These are phyloP conservation scores for Calidris pugnax DNA, from an alignment of 2,113 vertebrate genomes.

Conservation along the genomic window DNA sequence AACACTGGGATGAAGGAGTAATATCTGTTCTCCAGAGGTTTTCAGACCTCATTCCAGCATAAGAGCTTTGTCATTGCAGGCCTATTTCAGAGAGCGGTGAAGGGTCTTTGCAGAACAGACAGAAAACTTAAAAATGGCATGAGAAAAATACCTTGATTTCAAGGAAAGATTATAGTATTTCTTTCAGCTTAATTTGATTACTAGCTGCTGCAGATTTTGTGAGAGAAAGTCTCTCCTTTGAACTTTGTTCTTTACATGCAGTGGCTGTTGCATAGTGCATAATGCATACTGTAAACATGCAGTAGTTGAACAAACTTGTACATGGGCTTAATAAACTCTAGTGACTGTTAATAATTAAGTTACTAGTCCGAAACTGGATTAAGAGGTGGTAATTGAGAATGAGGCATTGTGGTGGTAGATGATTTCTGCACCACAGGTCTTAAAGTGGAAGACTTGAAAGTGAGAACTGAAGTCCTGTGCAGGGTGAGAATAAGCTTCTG, in stretches of 20 bases:
- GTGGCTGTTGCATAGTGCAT: background rate
- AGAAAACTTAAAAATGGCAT: background rate
- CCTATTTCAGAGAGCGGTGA: background rate
- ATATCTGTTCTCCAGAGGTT: background rate
- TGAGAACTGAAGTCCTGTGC: background rate
- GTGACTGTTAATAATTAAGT: background rate
- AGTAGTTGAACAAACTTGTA: background rate
- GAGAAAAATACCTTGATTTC: background rate
- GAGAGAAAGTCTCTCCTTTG: background rate
- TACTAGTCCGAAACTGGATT: background rate
- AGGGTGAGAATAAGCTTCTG: background rate
- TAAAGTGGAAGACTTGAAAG: background rate
- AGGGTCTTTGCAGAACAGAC: background rate
- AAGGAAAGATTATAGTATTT: background rate
- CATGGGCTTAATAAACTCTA: background rate
- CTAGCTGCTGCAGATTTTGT: background rate
- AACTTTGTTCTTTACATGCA: background rate
- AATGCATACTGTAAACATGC: background rate
- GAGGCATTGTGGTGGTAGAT: background rate
- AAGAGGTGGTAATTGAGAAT: background rate
- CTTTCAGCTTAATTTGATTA: background rate
- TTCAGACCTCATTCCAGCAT: background rate
- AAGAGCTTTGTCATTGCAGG: background rate
- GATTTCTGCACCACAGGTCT: background rate
- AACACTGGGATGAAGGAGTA: slow-evolving; percentile 19